Evolutionary conservation across 2,797 vertebrate genomes (phyloP).

Genomic region (Lepus oiostolus): DNA sequence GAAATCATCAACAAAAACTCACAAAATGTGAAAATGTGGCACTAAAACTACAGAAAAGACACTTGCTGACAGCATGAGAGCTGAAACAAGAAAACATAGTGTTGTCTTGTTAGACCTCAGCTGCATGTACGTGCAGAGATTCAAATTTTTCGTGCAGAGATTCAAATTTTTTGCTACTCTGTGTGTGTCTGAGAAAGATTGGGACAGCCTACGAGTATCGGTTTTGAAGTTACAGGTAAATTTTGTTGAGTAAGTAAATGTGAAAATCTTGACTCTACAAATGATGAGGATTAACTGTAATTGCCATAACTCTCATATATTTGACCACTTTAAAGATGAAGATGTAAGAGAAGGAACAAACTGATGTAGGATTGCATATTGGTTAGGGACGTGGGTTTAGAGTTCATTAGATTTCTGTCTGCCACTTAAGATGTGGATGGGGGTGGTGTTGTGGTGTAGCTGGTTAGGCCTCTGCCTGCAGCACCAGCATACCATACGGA

Average conservation of each 20-base stretch:
- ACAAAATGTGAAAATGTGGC: neutral
- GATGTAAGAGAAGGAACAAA: neutral
- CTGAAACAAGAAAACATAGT: neutral
- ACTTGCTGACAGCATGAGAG: neutral
- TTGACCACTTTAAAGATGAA: neutral
- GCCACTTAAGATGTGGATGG: neutral
- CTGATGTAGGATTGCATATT: neutral
- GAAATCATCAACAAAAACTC: neutral
- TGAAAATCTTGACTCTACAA: neutral
- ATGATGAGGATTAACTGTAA: neutral
- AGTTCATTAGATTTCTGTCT: conserved; percentile 19
- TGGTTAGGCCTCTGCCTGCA: no score
- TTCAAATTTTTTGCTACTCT: neutral
- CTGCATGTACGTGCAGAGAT: neutral
- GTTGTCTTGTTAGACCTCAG: neutral
- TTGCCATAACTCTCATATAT: neutral
- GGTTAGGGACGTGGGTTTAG: neutral
- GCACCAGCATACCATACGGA: no score
- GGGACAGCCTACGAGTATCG: neutral
- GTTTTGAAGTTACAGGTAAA: neutral
- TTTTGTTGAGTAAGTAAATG: neutral
- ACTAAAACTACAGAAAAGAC: neutral
- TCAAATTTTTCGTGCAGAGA: neutral
- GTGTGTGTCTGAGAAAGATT: neutral
- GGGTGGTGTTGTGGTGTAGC: no score